These are phyloP conservation scores for Vidua chalybeata DNA, from an alignment of 2,113 vertebrate genomes.

Conservation along the genomic window DNA sequence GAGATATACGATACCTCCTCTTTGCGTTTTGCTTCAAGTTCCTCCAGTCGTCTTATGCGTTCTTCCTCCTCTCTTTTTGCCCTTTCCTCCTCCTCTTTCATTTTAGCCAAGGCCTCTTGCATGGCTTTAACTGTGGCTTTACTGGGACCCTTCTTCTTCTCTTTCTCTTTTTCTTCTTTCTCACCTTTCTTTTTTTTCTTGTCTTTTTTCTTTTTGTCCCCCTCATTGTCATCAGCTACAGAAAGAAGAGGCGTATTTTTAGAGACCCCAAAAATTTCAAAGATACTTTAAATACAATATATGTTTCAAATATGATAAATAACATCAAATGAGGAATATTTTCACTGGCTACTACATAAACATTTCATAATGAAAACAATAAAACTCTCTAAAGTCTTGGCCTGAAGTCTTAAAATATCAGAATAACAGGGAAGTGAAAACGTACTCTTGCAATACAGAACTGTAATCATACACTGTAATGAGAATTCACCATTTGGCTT, in stretches of 20 bases:
- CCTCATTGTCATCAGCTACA: constrained; percentile 82
- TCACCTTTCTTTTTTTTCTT: constrained; percentile 93
- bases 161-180: constrained; percentile 85
- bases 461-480: neutral
- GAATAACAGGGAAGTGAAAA: neutral
- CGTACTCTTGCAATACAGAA: neutral
- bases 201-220: constrained; percentile 95
- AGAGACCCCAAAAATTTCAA: neutral
- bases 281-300: neutral
- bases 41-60: constrained; percentile 82
- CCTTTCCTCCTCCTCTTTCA: constrained; percentile 96
- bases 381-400: neutral
- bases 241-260: neutral
- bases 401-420: neutral
- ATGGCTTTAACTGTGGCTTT: constrained; percentile 97
- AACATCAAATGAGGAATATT: neutral
- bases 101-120: constrained; percentile 93
- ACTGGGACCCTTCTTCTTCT: constrained; percentile 97
- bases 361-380: neutral
- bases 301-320: neutral
- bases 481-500: neutral
- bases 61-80: constrained; percentile 91
- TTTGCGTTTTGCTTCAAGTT: constrained; percentile 87
- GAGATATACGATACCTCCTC: constrained; percentile 83
- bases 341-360: neutral